These are phyloP conservation scores for Sinonovacula constricta DNA, from an alignment of 1,140 invertebrate species.

Conservation along the genomic window DNA sequence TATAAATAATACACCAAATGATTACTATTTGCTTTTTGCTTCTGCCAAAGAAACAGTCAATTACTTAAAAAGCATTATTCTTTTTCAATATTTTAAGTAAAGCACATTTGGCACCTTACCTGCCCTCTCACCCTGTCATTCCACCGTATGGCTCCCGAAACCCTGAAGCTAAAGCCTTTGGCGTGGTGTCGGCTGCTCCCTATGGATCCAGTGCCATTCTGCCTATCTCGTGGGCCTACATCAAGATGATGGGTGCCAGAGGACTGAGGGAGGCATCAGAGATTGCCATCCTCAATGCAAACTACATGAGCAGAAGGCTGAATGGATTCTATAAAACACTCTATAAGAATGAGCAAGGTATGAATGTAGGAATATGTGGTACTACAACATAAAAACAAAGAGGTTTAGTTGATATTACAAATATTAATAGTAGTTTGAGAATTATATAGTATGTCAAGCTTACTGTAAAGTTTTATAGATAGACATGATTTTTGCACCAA, in stretches of 20 bases:
- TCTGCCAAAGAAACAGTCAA: too few species aligned
- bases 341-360: conserved; percentile 89
- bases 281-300: conserved; percentile 98
- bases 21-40: too few species aligned
- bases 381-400: too few species aligned
- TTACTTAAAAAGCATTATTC: too few species aligned
- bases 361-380: too few species aligned
- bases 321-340: conserved; percentile 94
- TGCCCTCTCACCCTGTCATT: conserved; percentile 91
- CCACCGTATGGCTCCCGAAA: conserved; percentile 84
- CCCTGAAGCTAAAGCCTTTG: conserved; percentile 85
- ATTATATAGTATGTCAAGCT: too few species aligned
- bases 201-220: conserved; percentile 94
- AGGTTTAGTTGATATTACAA: too few species aligned
- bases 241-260: conserved; percentile 98
- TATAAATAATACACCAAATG: too few species aligned
- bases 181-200: conserved; percentile 96
- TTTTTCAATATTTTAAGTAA: conserved; percentile 83
- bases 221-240: conserved; percentile 99
- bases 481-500: too few species aligned
- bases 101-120: conserved; percentile 93
- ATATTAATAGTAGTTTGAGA: too few species aligned
- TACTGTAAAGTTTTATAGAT: too few species aligned
- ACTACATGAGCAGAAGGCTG: conserved; percentile 97
- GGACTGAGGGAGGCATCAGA: conserved; percentile 96